Evolutionary conservation across 2,113 vertebrate species (phyloP).

Genomic region (Anhinga anhinga): DNA sequence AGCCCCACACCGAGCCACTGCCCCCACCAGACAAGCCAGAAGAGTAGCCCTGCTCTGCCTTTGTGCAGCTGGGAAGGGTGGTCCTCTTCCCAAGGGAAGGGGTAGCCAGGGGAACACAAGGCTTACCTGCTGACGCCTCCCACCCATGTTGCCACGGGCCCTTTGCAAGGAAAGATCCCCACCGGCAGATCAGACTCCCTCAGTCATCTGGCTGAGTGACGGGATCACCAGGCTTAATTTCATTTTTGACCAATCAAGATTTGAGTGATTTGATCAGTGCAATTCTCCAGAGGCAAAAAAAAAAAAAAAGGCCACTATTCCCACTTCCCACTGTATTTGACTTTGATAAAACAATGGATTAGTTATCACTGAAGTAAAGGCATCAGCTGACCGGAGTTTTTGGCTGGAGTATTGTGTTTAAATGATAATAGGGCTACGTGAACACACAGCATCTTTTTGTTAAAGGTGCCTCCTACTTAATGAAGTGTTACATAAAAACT

Average conservation of each 20-base stretch:
- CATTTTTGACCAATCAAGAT: background rate
- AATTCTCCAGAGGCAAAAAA: background rate
- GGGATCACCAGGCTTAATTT: background rate
- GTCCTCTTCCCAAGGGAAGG: background rate
- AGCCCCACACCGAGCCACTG: rapidly evolving
- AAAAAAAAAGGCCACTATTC: background rate
- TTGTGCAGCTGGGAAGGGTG: background rate
- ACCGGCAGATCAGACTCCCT: background rate
- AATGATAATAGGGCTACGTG: background rate
- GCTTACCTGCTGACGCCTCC: background rate
- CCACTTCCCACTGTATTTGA: background rate
- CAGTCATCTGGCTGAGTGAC: rapidly evolving
- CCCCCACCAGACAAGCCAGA: background rate
- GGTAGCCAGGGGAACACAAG: background rate
- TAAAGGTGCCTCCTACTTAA: background rate
- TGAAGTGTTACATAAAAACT: background rate
- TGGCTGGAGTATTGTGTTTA: background rate
- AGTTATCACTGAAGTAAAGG: background rate
- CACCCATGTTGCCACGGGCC: background rate
- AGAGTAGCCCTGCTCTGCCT: background rate
- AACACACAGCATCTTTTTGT: background rate
- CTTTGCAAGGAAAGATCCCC: background rate
- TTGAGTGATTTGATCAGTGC: background rate
- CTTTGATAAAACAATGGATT: background rate
- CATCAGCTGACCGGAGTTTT: background rate